These are phyloP conservation scores for Astyanax mexicanus DNA, from an alignment of 2,797 vertebrate genomes.

Conservation along the genomic window DNA sequence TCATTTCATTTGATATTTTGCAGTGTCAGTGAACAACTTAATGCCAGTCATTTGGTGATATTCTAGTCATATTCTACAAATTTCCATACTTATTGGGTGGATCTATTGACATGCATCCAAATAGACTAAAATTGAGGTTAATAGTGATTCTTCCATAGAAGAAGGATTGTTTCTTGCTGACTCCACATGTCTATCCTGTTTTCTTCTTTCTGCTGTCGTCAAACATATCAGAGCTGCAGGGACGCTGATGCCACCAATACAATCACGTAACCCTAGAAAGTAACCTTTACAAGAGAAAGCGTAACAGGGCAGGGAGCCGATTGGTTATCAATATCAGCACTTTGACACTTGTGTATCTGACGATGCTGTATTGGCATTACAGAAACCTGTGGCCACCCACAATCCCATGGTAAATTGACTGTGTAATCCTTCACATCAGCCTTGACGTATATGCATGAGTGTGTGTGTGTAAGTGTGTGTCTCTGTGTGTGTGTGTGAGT, in stretches of 20 bases:
- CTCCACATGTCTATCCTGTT: background rate
- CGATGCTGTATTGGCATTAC: conserved; percentile 15
- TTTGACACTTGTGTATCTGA: conserved; percentile 4
- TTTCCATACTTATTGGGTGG: too few species aligned
- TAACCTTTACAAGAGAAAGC: conserved; percentile 14
- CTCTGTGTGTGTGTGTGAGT: conserved; percentile 20
- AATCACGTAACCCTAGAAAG: background rate
- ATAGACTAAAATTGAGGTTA: too few species aligned
- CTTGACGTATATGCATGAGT: background rate
- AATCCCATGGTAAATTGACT: conserved; percentile 48
- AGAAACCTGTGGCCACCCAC: conserved; percentile 35
- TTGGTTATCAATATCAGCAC: conserved; percentile 36
- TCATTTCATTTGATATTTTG: too few species aligned
- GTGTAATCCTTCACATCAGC: conserved; percentile 38
- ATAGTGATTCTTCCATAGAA: too few species aligned
- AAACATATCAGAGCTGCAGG: background rate
- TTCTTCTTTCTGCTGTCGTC: too few species aligned
- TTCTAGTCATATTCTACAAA: too few species aligned
- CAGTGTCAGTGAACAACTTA: too few species aligned
- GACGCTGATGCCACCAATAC: background rate
- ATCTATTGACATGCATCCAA: too few species aligned
- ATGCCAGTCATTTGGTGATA: too few species aligned
- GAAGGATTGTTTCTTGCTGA: too few species aligned
- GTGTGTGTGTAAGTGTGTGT: conserved; percentile 21
- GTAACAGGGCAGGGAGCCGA: background rate